Evolutionary conservation across 2,113 vertebrate species (phyloP).

Genomic region (Echinops telfairi): DNA sequence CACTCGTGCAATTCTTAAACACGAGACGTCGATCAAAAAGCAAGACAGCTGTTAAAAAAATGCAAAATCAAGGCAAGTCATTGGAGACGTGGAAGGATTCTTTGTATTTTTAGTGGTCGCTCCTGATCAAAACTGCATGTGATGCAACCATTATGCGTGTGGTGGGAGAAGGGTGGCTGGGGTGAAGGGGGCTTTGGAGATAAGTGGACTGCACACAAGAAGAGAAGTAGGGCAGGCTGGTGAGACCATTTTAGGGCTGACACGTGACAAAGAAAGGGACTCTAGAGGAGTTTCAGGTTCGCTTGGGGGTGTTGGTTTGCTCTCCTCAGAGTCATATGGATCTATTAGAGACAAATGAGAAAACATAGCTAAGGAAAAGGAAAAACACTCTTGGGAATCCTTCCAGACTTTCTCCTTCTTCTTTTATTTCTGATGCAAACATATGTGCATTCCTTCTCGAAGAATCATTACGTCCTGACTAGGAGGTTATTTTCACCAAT

Average conservation of each 20-base stretch:
- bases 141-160: not conserved
- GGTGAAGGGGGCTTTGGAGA: not conserved
- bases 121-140: constrained; percentile 21
- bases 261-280: not conserved
- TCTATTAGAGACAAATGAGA: constrained; percentile 26
- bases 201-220: no score
- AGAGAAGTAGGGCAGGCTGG: not conserved
- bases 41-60: not conserved
- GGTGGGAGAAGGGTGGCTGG: constrained; percentile 50
- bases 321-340: not conserved
- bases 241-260: constrained; percentile 31
- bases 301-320: not conserved
- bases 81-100: not conserved
- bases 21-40: constrained; percentile 43
- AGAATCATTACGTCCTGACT: not conserved
- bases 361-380: constrained; percentile 52
- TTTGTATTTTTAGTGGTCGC: constrained; percentile 21
- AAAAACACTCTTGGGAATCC: constrained; percentile 31
- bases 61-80: constrained; percentile 41
- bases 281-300: not conserved
- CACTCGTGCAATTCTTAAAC: constrained; percentile 35
- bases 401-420: not conserved
- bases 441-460: constrained; percentile 13
- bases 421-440: constrained; percentile 35
- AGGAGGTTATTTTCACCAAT: constrained; percentile 16